phyloP scores from a whole-genome alignment of 2,888 invertebrate genomes.

The Cantharis flavilabris region DNA sequence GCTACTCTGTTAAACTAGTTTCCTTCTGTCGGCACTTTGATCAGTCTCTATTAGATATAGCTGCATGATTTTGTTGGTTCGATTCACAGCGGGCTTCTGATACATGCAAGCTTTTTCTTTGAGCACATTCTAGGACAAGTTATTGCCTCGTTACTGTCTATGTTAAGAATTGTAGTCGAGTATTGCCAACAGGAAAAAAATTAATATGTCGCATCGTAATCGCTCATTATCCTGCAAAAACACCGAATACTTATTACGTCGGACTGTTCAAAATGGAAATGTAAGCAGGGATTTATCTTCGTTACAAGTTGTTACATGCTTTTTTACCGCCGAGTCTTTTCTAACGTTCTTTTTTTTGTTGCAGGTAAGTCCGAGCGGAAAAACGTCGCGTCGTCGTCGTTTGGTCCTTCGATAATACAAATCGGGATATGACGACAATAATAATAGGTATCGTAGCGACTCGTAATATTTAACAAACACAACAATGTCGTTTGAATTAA shows the following conservation, averaged over 20 bases:
- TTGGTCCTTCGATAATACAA: background rate
- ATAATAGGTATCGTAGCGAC: background rate
- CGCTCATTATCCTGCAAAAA: conserved; percentile 35
- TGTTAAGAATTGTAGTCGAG: conserved; percentile 25
- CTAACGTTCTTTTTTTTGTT: conserved; percentile 8
- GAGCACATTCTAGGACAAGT: conserved; percentile 39
- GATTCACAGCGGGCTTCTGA: conserved; percentile 45
- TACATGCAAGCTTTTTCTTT: conserved; percentile 42
- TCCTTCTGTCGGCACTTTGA: conserved; percentile 47
- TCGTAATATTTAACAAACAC: background rate
- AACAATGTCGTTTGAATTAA: background rate
- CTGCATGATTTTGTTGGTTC: conserved; percentile 49
- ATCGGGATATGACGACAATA: background rate
- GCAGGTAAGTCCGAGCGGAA: conserved; percentile 7
- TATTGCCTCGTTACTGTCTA: conserved; percentile 38
- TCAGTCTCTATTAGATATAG: conserved; percentile 45
- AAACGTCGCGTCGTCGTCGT: background rate
- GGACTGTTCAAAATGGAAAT: conserved; percentile 38
- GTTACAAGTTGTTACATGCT: background rate
- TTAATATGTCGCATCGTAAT: conserved; percentile 37
- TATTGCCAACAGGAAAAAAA: conserved; percentile 24
- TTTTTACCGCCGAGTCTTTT: background rate
- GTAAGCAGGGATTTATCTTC: conserved; percentile 35
- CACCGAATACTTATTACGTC: conserved; percentile 10
- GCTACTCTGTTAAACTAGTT: conserved; percentile 43